Evolutionary conservation across 2,113 vertebrate species (phyloP), one percentile per base, ranked within the genome.

Genomic region (Phocoena sinus): DNA sequence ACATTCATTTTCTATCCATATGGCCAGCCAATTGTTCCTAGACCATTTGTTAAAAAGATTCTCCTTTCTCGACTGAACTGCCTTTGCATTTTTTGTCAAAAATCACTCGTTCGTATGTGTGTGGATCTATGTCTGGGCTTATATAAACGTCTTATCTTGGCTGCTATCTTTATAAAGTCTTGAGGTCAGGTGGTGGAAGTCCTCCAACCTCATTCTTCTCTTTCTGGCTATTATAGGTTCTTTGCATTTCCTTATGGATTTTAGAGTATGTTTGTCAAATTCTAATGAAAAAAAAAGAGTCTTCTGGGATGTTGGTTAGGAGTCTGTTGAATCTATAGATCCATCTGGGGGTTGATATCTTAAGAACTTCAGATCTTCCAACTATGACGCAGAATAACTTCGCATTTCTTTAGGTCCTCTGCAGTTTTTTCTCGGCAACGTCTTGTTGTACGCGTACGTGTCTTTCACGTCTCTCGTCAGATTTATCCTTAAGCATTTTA

Each of bases 1-100:
- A 20, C 1, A 11, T 12, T 68, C 7, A 1, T 41, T 26, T 62
- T 2, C 0, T 14, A 25, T 23, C 47, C 56, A 12, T 2, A 20
- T 21, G 36, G 20, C 47, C 38, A 8, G 17, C 20, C 65, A 50
- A 5, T 26, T 86, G 63, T 68, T 73, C 65, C 26, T 1, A 8
- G 4, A 25, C 25, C 56, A 18, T 79, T 71, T 65, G 63, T 93
- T 84, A 21, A 44, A 83, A 79, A 36, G 79, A 31, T 53, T 36
- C 33, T 31, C 28, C 25, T 47, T 73, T 60, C 25, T 60, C 36
- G 2, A 23, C 47, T n/a, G 77, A 60, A 28, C 41, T 36, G 62
- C 56, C 36, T 73, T 73, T 6, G 53, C 53, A 31, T 62, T 47
- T 77, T 33, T 28, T 65, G 71, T 71, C 80, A 79, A 50, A 68